A percentile compares a stretch with the other conserved stretches of the same genome.
These are phyloP conservation scores for Pyrrhia umbra DNA, from an alignment of 2,888 invertebrate genomes.

Conservation along the genomic window DNA sequence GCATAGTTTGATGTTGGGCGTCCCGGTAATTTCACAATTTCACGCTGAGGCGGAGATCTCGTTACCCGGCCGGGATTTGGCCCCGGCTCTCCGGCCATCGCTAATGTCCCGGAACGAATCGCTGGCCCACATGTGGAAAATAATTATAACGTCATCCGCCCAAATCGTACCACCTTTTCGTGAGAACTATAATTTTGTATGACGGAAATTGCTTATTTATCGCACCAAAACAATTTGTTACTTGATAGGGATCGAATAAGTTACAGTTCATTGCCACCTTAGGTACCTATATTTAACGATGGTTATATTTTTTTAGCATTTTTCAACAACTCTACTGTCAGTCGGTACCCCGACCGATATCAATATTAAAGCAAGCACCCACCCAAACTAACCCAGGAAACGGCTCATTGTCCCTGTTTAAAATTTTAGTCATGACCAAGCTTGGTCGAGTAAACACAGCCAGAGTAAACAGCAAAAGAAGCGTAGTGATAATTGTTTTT, in stretches of 20 bases:
- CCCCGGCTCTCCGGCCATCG: constrained; percentile 77
- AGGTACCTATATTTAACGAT: constrained; percentile 11
- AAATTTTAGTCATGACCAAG: constrained; percentile 66
- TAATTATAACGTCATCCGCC: constrained; percentile 84
- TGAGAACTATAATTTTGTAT: constrained; percentile 75
- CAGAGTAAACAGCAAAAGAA: constrained; percentile 61
- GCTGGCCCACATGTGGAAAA: constrained; percentile 83
- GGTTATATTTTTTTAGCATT: constrained; percentile 14
- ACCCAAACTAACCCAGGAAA: constrained; percentile 61
- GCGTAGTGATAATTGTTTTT: constrained; percentile 74
- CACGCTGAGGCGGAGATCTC: constrained; percentile 86
- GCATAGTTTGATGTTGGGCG: constrained; percentile 69
- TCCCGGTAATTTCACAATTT: constrained; percentile 87
- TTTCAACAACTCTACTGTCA: constrained; percentile 10
- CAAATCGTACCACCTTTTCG: constrained; percentile 72
- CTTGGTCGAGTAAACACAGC: constrained; percentile 50
- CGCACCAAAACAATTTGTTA: constrained; percentile 47
- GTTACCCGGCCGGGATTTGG: constrained; percentile 82
- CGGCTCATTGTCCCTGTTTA: constrained; percentile 63
- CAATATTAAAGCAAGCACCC: constrained; percentile 57
- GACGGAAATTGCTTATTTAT: constrained; percentile 79
- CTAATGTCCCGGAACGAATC: constrained; percentile 87
- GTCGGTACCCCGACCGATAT: constrained; percentile 47
- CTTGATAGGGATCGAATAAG: constrained; percentile 6
- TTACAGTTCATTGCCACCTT: constrained; percentile 14